phyloP scores from a whole-genome alignment of 2,888 invertebrate species.

The Cheiracanthium punctorium region DNA sequence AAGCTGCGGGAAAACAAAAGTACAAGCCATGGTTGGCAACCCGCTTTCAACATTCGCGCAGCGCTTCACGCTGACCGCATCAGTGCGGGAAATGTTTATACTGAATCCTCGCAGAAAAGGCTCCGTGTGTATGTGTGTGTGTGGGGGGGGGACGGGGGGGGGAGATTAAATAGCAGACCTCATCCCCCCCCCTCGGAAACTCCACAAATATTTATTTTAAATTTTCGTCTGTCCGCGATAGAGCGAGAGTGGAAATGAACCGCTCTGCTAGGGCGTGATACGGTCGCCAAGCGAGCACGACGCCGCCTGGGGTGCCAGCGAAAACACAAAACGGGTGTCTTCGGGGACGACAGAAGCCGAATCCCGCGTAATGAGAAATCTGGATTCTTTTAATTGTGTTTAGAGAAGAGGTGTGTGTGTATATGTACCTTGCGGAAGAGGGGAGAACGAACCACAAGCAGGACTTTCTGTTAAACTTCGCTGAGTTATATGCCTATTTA shows the following conservation, averaged over 20 bases:
- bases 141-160: no score
- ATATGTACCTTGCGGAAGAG: background rate
- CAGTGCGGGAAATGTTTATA: constrained; percentile 58
- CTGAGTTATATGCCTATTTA: no score
- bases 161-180: background rate
- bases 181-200: no score
- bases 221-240: constrained; percentile 40
- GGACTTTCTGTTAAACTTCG: no score
- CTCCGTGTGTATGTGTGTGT: no score
- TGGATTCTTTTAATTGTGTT: background rate
- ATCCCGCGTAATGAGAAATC: background rate
- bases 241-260: constrained; percentile 42
- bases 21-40: constrained; percentile 20
- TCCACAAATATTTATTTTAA: constrained; percentile 66
- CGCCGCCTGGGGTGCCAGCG: background rate
- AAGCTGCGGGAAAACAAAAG: background rate
- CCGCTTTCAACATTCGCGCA: constrained; percentile 21
- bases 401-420: background rate
- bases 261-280: constrained; percentile 33
- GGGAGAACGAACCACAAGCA: no score
- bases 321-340: background rate
- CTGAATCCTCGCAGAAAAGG: constrained; percentile 23
- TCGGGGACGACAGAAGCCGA: background rate
- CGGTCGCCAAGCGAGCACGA: background rate
- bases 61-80: constrained; percentile 64